A percentile compares a stretch with the other conserved stretches of the same genome.
Evolutionary conservation across 2,113 vertebrate species (phyloP).

Genomic region (Aphyosemion australe): DNA sequence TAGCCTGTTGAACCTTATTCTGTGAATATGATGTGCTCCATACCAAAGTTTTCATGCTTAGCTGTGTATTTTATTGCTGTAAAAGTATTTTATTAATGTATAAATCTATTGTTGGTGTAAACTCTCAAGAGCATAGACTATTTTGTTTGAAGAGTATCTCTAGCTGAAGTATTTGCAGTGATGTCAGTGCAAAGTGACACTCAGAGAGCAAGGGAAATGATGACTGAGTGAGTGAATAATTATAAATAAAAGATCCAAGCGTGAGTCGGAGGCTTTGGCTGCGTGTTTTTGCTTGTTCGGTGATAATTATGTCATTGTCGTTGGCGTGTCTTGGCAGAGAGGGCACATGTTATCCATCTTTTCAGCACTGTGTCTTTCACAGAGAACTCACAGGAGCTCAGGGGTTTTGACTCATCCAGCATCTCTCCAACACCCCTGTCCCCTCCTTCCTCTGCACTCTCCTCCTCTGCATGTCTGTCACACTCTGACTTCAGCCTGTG

Average conservation of each 20-base stretch:
- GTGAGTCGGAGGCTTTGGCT: slow-evolving; percentile 42
- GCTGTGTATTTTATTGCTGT: slow-evolving; percentile 29
- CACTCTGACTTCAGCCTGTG: slow-evolving; percentile 22
- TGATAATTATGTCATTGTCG: slow-evolving; percentile 69
- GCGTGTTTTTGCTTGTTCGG: slow-evolving; percentile 56
- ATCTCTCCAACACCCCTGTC: slow-evolving; percentile 43
- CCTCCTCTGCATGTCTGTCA: slow-evolving; percentile 26
- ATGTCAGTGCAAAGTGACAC: slow-evolving; percentile 36
- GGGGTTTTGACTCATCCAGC: slow-evolving; percentile 68
- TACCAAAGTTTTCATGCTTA: slow-evolving; percentile 60
- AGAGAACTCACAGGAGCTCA: slow-evolving; percentile 53
- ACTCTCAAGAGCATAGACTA: slow-evolving; percentile 7
- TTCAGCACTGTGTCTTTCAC: slow-evolving; percentile 68
- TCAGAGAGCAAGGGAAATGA: slow-evolving; percentile 28
- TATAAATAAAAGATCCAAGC: slow-evolving; percentile 60
- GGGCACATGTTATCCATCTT: slow-evolving; percentile 54
- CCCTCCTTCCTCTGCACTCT: slow-evolving; percentile 24
- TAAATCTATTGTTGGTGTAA: slow-evolving; percentile 35
- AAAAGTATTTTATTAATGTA: slow-evolving; percentile 52
- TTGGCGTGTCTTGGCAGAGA: slow-evolving; percentile 65
- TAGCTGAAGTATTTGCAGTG: slow-evolving; percentile 31
- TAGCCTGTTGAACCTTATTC: slow-evolving; percentile 38
- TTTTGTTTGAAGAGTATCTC: slow-evolving; percentile 34
- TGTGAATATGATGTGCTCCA: slow-evolving; percentile 35
- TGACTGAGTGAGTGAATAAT: slow-evolving; percentile 55